phyloP scores from a whole-genome alignment of 2,113 vertebrate genomes.

The Crotophaga sulcirostris region DNA sequence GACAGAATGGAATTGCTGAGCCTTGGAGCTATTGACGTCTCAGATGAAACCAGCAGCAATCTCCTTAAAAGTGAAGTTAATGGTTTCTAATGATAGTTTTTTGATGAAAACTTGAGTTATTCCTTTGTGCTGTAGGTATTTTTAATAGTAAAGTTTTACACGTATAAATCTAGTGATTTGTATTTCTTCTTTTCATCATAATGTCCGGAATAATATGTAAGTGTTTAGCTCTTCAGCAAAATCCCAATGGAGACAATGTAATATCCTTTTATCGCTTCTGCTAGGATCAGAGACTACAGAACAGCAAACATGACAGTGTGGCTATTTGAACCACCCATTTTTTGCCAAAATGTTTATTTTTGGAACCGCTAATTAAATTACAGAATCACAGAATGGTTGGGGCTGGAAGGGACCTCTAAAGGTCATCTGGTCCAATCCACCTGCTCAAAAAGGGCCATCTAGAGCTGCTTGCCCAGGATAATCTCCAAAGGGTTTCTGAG shows the following conservation, averaged over 20 bases:
- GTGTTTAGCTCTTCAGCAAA: background rate
- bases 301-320: background rate
- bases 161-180: background rate
- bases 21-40: background rate
- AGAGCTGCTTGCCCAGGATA: background rate
- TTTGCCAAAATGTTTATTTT: background rate
- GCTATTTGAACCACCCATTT: background rate
- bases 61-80: background rate
- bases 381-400: background rate
- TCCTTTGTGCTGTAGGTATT: background rate
- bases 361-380: background rate
- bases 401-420: background rate
- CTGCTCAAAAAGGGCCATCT: background rate
- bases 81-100: background rate
- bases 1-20: background rate
- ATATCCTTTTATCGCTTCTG: background rate
- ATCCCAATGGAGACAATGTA: background rate
- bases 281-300: background rate
- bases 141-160: background rate
- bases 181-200: background rate
- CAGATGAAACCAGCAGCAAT: background rate
- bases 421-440: background rate
- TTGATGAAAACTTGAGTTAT: background rate
- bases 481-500: background rate
- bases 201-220: background rate